These are phyloP conservation scores for Pangasius larnaudii DNA, from an alignment of 2,797 vertebrate genomes.

Conservation along the genomic window DNA sequence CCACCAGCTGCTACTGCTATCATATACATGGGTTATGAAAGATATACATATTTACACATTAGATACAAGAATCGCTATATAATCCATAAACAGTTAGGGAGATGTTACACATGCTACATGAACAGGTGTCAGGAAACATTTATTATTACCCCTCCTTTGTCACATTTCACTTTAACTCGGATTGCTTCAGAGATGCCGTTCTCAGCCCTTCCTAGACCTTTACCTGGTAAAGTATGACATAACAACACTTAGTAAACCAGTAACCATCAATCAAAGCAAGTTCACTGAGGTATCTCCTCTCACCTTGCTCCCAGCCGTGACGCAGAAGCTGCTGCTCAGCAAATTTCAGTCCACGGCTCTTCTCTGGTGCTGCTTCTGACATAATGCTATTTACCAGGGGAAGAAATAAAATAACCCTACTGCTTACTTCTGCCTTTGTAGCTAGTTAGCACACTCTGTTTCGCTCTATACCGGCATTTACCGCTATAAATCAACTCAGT, in stretches of 20 bases:
- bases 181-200: constrained; percentile 87
- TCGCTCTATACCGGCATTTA: background rate
- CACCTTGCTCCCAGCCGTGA: constrained; percentile 79
- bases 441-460: background rate
- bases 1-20: background rate
- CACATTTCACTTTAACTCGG: constrained; percentile 89
- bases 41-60: background rate
- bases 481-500: background rate
- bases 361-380: constrained; percentile 64
- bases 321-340: constrained; percentile 76
- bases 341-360: constrained; percentile 71
- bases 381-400: constrained; percentile 54
- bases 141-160: constrained; percentile 83
- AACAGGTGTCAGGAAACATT: background rate
- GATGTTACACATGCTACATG: background rate
- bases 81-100: background rate
- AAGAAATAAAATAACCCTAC: background rate
- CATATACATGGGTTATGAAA: background rate
- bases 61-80: background rate
- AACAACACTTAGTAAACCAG: background rate
- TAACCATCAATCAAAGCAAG: too few relatives aligned
- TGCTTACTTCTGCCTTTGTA: background rate
- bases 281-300: background rate
- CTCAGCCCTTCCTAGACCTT: constrained; percentile 84
- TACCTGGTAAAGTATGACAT: constrained; percentile 72